Conservation (phyloP, 2,797 vertebrate genomes). For the Clarias fuscus region DNA sequence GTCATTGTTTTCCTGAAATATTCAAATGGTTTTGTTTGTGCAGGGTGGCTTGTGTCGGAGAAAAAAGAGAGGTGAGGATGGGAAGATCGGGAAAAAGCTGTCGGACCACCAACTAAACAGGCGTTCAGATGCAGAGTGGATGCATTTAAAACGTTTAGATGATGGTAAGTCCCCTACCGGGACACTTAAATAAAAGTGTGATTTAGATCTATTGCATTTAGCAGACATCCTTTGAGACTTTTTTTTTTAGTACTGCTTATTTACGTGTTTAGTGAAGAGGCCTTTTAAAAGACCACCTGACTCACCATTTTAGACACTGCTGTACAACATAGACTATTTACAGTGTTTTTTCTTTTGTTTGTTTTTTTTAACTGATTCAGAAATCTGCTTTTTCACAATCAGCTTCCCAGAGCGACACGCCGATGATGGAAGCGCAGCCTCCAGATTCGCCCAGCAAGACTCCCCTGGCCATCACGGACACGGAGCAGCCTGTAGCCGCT, state of each 20-base stretch:
- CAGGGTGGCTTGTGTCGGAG: slow-evolving; percentile 74
- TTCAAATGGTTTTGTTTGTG: slow-evolving; percentile 13
- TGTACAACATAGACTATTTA: not conserved
- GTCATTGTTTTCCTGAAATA: not conserved
- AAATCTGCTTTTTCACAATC: not conserved
- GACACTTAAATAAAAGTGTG: not conserved
- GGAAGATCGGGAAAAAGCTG: slow-evolving; percentile 87
- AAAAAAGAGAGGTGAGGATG: slow-evolving; percentile 77
- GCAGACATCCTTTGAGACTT: not conserved
- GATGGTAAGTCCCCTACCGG: slow-evolving; percentile 64
- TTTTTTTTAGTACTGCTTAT: not conserved
- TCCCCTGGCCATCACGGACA: slow-evolving; percentile 60
- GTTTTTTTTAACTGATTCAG: not conserved
- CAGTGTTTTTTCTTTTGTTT: not conserved
- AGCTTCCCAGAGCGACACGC: slow-evolving; percentile 81
- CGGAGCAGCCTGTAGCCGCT: slow-evolving; percentile 17
- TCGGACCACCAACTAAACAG: slow-evolving; percentile 93
- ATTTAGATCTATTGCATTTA: not conserved
- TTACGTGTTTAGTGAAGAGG: not conserved
- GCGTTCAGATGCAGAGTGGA: slow-evolving; percentile 91
- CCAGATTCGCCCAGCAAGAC: slow-evolving; percentile 82
- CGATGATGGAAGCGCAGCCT: slow-evolving; percentile 83
- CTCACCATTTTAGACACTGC: not conserved
- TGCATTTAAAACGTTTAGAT: slow-evolving; percentile 88
- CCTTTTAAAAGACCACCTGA: not conserved